Base-by-base conservation (phyloP, 1,140 invertebrate genomes). In the Penaeus japonicus region DNA sequence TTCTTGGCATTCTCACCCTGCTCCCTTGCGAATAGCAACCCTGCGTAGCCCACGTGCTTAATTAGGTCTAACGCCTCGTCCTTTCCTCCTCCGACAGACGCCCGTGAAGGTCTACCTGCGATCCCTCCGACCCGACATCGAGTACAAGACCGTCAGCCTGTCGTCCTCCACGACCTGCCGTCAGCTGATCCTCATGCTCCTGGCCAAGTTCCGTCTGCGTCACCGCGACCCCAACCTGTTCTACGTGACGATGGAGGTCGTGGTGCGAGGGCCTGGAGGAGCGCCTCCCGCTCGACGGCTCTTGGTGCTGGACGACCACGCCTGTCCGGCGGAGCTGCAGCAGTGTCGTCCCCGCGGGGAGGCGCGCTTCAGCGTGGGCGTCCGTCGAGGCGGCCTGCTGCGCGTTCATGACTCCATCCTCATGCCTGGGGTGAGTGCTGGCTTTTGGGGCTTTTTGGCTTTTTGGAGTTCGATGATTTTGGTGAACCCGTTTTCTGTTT, bases 191-290 rank as follows among this genome's bases (percentile, higher is more conserved):
- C 93, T 94, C 80, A 96, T 96, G 83, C 93, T 98, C n/a, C 93
- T 98, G 84, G 95, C 96, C 91, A 98, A 98, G 94, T 98, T 96
- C 91, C 95, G 96, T 91, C 97, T 98, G 96, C 95, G 96, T 90
- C 97, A 98, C 92, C 94, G 97, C 35, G 97, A 98, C 93, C 96
- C 97, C 0, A 95, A 97, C 91, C 94, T 98, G 15, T 98, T 97
- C 93, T 97, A 96, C 92, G 94, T 98, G n/a, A 97, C 96, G 88
- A 98, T 98, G 97, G 97, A 98, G 93, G 96, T 98, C 39, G 95
- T 96, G 2, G 96, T 98, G 24, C 90, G 91, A 95, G 91, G 85
- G 32, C 89, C 90, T 22, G 87, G 81, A 4, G 87, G 75, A n/a
- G 91, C 89, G 0, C 94, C 97, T 55, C 92, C 93, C 2, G 91